phyloP scores from a whole-genome alignment of 2,113 vertebrate species.

The Hippocampus abdominalis region DNA sequence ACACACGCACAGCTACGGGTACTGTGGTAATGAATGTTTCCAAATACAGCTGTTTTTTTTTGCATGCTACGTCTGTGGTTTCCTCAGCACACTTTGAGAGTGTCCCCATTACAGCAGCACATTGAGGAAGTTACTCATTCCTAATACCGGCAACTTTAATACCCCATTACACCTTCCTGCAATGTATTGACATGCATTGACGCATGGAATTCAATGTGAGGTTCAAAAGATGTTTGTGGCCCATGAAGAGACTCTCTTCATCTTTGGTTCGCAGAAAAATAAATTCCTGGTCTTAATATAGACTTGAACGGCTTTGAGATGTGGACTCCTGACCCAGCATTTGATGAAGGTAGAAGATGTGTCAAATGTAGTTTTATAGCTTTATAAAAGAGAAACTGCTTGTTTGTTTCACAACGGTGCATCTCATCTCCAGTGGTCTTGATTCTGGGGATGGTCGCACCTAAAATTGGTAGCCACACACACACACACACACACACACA shows the following conservation, averaged over 20 bases:
- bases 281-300: conserved; percentile 65
- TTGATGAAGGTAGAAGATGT: conserved; percentile 64
- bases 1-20: conserved; percentile 8
- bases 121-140: background rate
- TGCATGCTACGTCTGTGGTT: conserved; percentile 37
- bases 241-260: conserved; percentile 14
- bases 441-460: background rate
- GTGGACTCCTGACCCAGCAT: conserved; percentile 66
- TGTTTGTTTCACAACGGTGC: conserved; percentile 2
- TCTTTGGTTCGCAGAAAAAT: conserved; percentile 41
- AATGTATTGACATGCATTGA: background rate
- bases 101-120: background rate
- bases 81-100: conserved; percentile 26
- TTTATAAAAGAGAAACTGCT: conserved; percentile 18
- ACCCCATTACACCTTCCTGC: background rate
- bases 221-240: conserved; percentile 1
- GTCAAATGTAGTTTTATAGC: conserved; percentile 47
- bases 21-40: conserved; percentile 17
- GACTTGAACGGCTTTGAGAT: conserved; percentile 57
- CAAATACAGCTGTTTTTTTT: conserved; percentile 45
- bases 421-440: conserved; percentile 2
- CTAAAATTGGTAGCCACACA: background rate
- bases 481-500: no score
- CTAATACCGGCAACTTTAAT: background rate
- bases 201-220: background rate